These are phyloP conservation scores for Cryptocheilus praepositus DNA, from an alignment of 2,888 invertebrate genomes.

Conservation along the genomic window DNA sequence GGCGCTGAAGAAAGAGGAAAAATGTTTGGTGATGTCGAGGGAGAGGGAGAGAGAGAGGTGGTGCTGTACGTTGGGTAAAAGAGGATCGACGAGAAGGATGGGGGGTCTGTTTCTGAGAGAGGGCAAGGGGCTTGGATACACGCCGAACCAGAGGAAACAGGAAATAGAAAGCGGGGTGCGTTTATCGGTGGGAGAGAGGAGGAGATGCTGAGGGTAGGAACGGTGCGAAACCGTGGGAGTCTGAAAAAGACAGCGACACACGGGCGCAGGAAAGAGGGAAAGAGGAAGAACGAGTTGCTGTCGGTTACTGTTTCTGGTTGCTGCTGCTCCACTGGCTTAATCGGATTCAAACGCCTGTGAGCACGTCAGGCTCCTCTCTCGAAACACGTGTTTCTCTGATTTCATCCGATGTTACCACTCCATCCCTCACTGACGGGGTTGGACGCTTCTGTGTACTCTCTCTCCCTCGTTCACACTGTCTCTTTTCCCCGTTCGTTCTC, in stretches of 20 bases:
- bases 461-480: neutral
- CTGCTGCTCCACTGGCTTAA: conserved; percentile 60
- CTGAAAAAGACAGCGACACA: neutral
- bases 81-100: neutral
- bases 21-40: neutral
- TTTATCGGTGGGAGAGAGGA: conserved; percentile 4
- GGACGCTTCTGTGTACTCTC: conserved; percentile 4
- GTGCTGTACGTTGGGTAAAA: neutral
- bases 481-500: neutral
- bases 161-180: conserved; percentile 2
- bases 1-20: conserved; percentile 2
- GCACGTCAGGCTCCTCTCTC: conserved; percentile 35
- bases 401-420: conserved; percentile 47
- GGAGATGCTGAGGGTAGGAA: neutral
- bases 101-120: neutral
- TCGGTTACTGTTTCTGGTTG: conserved; percentile 34
- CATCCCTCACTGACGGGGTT: conserved; percentile 5
- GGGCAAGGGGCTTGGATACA: neutral
- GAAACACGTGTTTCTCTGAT: conserved; percentile 64
- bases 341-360: conserved; percentile 63
- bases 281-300: conserved; percentile 33
- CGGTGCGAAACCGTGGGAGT: neutral
- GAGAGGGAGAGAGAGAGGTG: neutral
- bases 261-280: conserved; percentile 4
- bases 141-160: neutral